Base-by-base conservation (phyloP, 2,113 vertebrate species). In the Megatriorchis doriae region DNA sequence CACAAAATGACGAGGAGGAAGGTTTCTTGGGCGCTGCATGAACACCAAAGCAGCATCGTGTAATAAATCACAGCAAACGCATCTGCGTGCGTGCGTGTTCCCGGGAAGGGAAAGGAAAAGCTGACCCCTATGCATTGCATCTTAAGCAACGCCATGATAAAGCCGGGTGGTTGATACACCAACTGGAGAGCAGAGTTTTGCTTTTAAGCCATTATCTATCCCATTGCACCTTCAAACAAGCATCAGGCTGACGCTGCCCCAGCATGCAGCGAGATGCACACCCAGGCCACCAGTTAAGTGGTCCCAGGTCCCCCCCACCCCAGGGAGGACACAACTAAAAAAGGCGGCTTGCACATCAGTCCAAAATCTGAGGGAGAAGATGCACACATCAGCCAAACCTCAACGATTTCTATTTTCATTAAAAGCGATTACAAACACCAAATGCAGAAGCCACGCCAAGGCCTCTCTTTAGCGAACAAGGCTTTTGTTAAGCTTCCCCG, bases 101-200 rank as follows among this genome's bases (percentile, higher is more conserved):
- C 81, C 4, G 18, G 23, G 48, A 62, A 45, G 62, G 77, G 59
- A 72, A 52, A 40, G 73, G 68, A 25, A 81, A 65, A 90, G 59
- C 59, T 27, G 9, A 40, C 40, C 52, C 73, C 32, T 11, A 7
- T 14, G 86, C 80, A 42, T 6, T 11, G 7, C 56, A 19, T 43
- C 68, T 16, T 1, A 25, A 58, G n/a, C 45, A 4, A 22, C 0
- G 3, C 71, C 1, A 2, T 3, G 85, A 6, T 2, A 23, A 31
- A 42, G 29, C 61, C 7, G 1, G 1, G 78, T 66, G 52, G 72
- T 13, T 8, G 31, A 21, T 2, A 5, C 22, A 4, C 6, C 6
- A 2, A 11, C 59, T 7, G 0, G 4, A 19, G 34, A 62, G 58
- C 48, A 0, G 3, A 50, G 16, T 7, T 70, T 26, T 17, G 55